Base-by-base conservation (phyloP, 1,140 invertebrate species). In the Elysia chlorotica region DNA sequence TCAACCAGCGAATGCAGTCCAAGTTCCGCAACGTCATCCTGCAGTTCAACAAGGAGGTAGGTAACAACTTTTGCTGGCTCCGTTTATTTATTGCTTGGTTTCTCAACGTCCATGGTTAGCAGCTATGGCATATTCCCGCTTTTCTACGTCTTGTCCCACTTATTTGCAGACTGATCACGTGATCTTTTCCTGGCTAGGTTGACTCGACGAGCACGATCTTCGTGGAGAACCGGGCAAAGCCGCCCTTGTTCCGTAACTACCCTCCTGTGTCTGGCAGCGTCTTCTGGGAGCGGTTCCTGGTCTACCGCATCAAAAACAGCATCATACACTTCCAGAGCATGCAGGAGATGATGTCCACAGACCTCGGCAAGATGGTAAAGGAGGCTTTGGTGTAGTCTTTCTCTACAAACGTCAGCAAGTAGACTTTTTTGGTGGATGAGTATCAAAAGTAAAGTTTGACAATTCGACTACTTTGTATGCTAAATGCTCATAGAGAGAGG, bases 11-110 rank as follows among this genome's bases (percentile, higher is more conserved):
- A 73, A 82, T 96, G n/a, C 87, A 91, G 65, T 91, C 90, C 6
- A 96, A 95, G 81, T 95, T 94, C 83, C 92, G 95, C 73, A 89
- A 93, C 17, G 90, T 95, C 5, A 90, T 95, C 86, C 88, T 92
- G 25, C 93, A 94, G 79, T 96, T 94, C 79, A 91, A 90, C 61
- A 83, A 92, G 71, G 95, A 96, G 88, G 91, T 96, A 23, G 89
- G 66, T 66, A 21, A 33, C 4, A 10, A 10, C 25, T 59, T 59
- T 6, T 59, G 14, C 10, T 25, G 10, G 10, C 25, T 25, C 56
- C 56, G 31, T 36, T 41, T 4, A 35, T 56, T n/a, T n/a, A 56
- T 56, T 28, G 4, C 5, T 56, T 56, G 3, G n/a, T 48, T n/a
- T n/a, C n/a, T n/a, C n/a, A n/a, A n/a, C n/a, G n/a, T n/a, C n/a